phyloP scores from a whole-genome alignment of 2,888 invertebrate genomes.

The Trachelus troglodyta region DNA sequence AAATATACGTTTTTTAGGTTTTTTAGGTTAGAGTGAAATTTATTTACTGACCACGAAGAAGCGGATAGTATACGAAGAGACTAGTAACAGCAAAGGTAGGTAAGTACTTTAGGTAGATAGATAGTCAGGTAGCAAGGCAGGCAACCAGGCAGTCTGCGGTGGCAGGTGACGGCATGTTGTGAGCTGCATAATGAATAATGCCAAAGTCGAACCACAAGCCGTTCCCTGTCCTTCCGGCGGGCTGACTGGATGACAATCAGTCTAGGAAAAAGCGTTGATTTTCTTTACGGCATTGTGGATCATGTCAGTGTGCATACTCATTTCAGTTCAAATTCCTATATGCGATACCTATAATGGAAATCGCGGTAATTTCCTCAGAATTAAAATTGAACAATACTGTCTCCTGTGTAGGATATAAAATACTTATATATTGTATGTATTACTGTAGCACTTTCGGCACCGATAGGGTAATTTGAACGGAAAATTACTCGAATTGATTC shows the following conservation, averaged over 20 bases:
- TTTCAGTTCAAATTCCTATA: neutral
- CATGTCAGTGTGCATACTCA: constrained; percentile 23
- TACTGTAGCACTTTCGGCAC: too few relatives aligned
- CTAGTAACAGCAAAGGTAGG: neutral
- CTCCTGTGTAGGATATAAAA: neutral
- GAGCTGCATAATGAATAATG: constrained; percentile 64
- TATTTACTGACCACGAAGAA: neutral
- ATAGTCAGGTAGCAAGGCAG: neutral
- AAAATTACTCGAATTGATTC: neutral
- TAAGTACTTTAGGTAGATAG: neutral
- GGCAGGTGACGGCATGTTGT: constrained; percentile 62
- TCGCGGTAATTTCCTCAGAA: neutral
- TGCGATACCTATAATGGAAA: neutral
- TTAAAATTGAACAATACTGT: neutral
- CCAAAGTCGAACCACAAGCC: constrained; percentile 61
- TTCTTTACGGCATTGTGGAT: constrained; percentile 47
- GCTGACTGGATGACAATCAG: constrained; percentile 63
- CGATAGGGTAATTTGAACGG: too few relatives aligned
- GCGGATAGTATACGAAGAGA: neutral
- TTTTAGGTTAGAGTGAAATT: neutral
- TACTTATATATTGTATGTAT: neutral
- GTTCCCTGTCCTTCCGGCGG: constrained; percentile 59
- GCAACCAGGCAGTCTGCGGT: constrained; percentile 23
- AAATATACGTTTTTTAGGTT: neutral
- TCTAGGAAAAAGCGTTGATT: constrained; percentile 61